Evolutionary conservation across 2,113 vertebrate genomes (phyloP).

Genomic region (Zosterops lateralis): DNA sequence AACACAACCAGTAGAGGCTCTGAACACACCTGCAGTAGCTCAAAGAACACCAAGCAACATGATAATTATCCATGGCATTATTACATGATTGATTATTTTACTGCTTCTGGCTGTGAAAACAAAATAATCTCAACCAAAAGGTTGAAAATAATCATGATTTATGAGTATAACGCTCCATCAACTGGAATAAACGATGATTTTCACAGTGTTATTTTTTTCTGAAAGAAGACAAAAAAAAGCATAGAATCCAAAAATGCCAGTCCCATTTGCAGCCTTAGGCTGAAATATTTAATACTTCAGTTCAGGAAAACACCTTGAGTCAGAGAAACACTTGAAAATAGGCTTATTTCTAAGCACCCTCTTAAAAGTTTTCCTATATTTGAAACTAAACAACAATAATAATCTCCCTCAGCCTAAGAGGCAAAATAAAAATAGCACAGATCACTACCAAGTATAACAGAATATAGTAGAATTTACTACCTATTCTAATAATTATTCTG

Average conservation of each 20-base stretch:
- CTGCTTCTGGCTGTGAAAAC: constrained; percentile 64
- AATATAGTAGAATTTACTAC: neutral
- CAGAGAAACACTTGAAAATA: neutral
- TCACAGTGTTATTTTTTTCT: neutral
- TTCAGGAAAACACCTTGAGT: neutral
- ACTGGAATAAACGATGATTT: constrained; percentile 24
- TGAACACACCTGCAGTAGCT: constrained; percentile 60
- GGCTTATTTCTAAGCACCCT: neutral
- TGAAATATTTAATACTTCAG: neutral
- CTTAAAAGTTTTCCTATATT: neutral
- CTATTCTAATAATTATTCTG: neutral
- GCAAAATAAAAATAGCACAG: neutral
- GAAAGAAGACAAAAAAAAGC: neutral
- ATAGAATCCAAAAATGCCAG: constrained; percentile 6
- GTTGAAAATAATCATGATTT: constrained; percentile 60
- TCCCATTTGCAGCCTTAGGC: neutral
- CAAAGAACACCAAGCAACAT: constrained; percentile 49
- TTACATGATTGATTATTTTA: constrained; percentile 68
- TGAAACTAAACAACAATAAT: neutral
- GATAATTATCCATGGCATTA: constrained; percentile 58
- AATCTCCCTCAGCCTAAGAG: neutral
- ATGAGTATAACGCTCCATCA: constrained; percentile 50
- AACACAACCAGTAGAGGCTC: neutral
- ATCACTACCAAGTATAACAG: neutral
- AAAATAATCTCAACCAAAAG: constrained; percentile 42